Percentiles rank a stretch among this genome's conserved stretches.
These are phyloP conservation scores for Liasis olivaceus DNA, from an alignment of 2,797 vertebrate genomes.

Conservation along the genomic window DNA sequence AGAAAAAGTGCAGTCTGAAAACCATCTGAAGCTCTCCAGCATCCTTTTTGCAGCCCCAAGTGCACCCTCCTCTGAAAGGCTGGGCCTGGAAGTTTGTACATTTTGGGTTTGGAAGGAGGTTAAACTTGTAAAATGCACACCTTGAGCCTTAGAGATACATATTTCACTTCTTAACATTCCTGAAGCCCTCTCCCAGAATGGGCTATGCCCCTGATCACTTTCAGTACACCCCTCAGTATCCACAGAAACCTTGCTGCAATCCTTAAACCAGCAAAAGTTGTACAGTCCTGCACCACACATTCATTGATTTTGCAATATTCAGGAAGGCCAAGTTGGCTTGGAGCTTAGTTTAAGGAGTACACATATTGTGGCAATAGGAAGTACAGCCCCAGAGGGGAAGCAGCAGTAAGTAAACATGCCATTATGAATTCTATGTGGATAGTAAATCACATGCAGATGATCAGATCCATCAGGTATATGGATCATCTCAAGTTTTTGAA, in stretches of 20 bases:
- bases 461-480: neutral
- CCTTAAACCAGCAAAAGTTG: neutral
- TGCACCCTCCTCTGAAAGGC: neutral
- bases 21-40: neutral
- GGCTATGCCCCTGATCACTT: neutral
- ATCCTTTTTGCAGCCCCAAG: neutral
- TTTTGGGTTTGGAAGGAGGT: neutral
- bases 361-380: neutral
- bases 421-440: neutral
- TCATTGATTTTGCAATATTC: neutral
- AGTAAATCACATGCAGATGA: neutral
- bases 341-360: neutral
- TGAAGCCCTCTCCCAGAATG: neutral
- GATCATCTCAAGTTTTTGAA: neutral
- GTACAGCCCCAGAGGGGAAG: neutral
- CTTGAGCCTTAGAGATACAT: neutral
- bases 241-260: neutral
- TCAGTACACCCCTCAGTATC: neutral
- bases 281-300: neutral
- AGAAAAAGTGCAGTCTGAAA: neutral
- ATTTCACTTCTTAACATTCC: neutral
- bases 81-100: neutral
- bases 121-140: neutral
- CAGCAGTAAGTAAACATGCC: neutral
- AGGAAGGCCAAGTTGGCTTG: neutral